Base-by-base conservation (phyloP, 2,113 vertebrate species). In the Leptodactylus fuscus region DNA sequence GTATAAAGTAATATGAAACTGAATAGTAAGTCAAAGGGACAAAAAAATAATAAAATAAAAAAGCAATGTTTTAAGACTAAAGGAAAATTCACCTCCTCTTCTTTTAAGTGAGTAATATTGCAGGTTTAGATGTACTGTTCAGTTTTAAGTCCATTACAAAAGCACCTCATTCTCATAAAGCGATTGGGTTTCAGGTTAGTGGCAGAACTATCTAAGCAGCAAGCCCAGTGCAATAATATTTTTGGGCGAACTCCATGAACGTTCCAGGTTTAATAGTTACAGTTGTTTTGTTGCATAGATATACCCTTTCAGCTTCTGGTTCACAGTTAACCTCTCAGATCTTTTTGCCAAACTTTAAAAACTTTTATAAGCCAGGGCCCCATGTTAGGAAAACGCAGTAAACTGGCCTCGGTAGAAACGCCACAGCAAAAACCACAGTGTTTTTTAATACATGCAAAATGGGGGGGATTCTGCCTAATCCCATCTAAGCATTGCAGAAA, bases 221-320 rank as follows among this genome's bases (percentile, higher is more conserved):
- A 75, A 48, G 41, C 71, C 41, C 44, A 75, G 10, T 27, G 49
- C 44, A 75, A 46, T 75, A 75, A 75, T 49, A 46, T 75, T 75
- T 74, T 75, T 48, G 41, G 71, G 71, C 5, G 27, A 20, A 22
- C n/a, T 16, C 10, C 12, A 1, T 48, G 11, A 74, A 74, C 44
- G 24, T 49, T 75, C 71, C 44, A 29, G 13, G 13, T 48, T 46
- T 46, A 46, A 75, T 27, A 75, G 41, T 18, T 71, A 4, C 69
- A 71, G 41, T 46, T 74, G n/a, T 24, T 48, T 16, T 75, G 71
- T 7, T 49, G 38, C 24, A 75, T 27, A 75, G 44, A 27, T 48
- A 6, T 44, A 44, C 12, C n/a, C 24, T 46, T 75, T 75, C 24
- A 48, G 12, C 41, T 18, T 13, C 71, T 48, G 71, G 44, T 48